Evolutionary conservation across 2,113 vertebrate genomes (phyloP), one percentile per base, ranked within the genome.

Genomic region (Sebastes schlegelii): DNA sequence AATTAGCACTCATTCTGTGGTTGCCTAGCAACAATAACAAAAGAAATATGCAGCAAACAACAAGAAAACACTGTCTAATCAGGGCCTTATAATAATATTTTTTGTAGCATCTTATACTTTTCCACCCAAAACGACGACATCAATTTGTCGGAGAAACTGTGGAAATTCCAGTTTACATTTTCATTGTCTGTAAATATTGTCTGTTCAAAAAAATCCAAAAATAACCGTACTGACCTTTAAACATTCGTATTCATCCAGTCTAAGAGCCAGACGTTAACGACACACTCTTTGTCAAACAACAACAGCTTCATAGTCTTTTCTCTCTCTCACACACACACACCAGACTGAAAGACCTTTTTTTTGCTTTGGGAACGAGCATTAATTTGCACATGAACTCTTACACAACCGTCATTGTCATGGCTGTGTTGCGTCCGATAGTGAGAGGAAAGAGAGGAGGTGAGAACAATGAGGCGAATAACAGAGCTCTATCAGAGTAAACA

Each of bases 401-500:
- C 89, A 77, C 86, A 80, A 86, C 57, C 34, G 16, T 73, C 77
- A 78, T 85, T 86, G 90, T 89, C 87, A 74, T 4, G 80, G 84
- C 84, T 54, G 58, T 46, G 87, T 80, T 19, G 66, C 74, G 85
- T 74, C 86, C 11, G 61, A 87, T 40, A 26, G 80, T 67, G 80
- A 85, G 77, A 69, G 81, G 71, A 57, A 69, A 49, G 72, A 79
- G 88, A 86, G 83, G 81, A 68, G 77, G 70, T 78, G 88, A 91
- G 85, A 88, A 91, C 88, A 91, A 88, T 83, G 85, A 87, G 88
- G 12, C 48, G 73, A 77, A 85, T 81, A 85, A 87, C 74, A n/a
- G 84, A 82, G 83, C 80, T 85, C 87, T 17, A 80, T 91, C 82
- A 84, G 86, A 85, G 89, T 88, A 90, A 91, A 91, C 91, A 89